Conservation (phyloP, 1,140 invertebrate species). For the Magallana gigas region DNA sequence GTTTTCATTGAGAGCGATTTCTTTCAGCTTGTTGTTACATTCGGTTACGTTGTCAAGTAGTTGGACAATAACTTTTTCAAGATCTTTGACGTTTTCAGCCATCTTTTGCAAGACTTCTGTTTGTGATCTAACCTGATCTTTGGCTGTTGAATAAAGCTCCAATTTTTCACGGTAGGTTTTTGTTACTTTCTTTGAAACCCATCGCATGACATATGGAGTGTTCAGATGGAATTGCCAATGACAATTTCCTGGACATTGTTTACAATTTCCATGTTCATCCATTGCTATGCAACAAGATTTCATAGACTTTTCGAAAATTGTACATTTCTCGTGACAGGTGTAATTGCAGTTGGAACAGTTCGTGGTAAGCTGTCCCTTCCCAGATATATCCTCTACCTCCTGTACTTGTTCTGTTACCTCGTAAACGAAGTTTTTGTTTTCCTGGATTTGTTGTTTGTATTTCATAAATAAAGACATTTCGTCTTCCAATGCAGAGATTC, state of each 20-base stretch:
- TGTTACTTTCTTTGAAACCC: background rate
- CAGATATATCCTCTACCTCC: constrained; percentile 29
- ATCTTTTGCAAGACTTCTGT: constrained; percentile 24
- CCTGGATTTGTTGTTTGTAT: constrained; percentile 53
- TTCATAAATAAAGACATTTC: constrained; percentile 46
- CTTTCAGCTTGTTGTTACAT: constrained; percentile 38
- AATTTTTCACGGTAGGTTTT: constrained; percentile 45
- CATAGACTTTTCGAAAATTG: background rate
- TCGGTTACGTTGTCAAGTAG: background rate
- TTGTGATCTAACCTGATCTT: background rate
- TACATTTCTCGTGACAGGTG: constrained; percentile 59
- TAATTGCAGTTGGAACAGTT: constrained; percentile 59
- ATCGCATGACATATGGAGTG: constrained; percentile 43
- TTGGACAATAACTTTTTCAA: background rate
- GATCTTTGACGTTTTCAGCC: background rate
- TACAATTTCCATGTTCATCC: constrained; percentile 42
- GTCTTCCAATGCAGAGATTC: constrained; percentile 39
- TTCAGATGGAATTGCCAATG: constrained; percentile 50
- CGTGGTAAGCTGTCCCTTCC: constrained; percentile 46
- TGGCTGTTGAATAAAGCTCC: background rate
- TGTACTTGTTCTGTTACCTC: constrained; percentile 46
- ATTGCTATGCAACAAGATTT: constrained; percentile 45
- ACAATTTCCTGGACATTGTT: constrained; percentile 46
- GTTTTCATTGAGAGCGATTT: constrained; percentile 42
- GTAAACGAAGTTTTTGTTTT: constrained; percentile 58